Evolutionary conservation across 2,797 vertebrate species (phyloP), one percentile per base, ranked within the genome.

Genomic region (Anguilla anguilla): DNA sequence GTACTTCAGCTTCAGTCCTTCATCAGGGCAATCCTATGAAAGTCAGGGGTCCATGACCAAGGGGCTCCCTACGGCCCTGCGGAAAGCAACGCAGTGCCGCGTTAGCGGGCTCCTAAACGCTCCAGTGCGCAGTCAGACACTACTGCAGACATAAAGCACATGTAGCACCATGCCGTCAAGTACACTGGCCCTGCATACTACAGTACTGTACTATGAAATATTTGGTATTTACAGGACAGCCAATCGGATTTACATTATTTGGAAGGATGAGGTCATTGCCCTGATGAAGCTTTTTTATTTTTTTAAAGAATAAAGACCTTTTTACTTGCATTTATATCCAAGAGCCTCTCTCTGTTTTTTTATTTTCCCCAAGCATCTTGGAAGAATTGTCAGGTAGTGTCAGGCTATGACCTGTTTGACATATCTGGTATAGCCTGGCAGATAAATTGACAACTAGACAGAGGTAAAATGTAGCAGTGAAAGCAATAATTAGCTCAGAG

Each of bases 51-150:
- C 98, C 98, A 99, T 99, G 93, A 99, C 97, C 96, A 99, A 94
- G n/a, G 98, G 98, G 93, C 98, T 99, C 90, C 98, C 98, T 96
- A 99, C 98, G 74, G 98, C 98, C 98, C 98, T 99, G 94, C 91
- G 94, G 91, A 93, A 91, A 91, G 86, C 61, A 61, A 88, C 93
- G 87, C 64, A n/a, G 17, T 31, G 11, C 28, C 43, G 4, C 13
- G 25, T 69, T 69, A 39, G 59, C 13, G 13, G 3, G 59, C 10
- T 61, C 15, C 22, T 46, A 15, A 22, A 61, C 59, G 15, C 67
- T 28, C 67, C n/a, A 69, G 1, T 69, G 28, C 67, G n/a, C 25
- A 46, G 11, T 51, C 46, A 79, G 35, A 79, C 22, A 2, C 22
- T n/a, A 82, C 43, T 51, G 25, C 25, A 35, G 22, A 51, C 79